Conservation (phyloP, 2,113 vertebrate species). For the Osmerus eperlanus region DNA sequence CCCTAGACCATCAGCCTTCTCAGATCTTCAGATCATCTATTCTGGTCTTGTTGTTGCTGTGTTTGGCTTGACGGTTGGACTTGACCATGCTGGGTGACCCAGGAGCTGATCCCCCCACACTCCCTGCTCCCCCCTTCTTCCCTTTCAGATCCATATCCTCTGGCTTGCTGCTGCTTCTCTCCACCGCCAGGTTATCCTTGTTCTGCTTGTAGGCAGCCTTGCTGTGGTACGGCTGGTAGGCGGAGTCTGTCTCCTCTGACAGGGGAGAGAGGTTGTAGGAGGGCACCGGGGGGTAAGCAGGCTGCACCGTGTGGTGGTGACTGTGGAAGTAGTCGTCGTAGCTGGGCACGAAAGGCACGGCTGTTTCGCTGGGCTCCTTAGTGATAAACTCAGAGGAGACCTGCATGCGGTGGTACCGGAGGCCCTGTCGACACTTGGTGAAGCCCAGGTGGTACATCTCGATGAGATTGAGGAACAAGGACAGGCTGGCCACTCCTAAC, state of each 20-base stretch:
- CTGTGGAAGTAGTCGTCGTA: conserved; percentile 66
- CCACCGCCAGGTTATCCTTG: conserved; percentile 71
- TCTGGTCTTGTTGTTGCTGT: conserved; percentile 69
- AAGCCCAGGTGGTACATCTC: conserved; percentile 81
- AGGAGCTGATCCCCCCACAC: conserved; percentile 44
- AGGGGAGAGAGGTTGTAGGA: conserved; percentile 61
- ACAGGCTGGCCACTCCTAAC: conserved; percentile 79
- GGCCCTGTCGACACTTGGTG: conserved; percentile 72
- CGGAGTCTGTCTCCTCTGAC: conserved; percentile 51
- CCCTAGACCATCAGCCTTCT: conserved; percentile 52
- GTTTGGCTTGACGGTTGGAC: conserved; percentile 55
- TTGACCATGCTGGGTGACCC: conserved; percentile 60
- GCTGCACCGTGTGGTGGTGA: conserved; percentile 37
- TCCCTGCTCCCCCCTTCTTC: conserved; percentile 42
- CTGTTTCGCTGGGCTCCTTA: conserved; percentile 39
- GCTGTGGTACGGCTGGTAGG: conserved; percentile 63
- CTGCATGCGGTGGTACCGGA: conserved; percentile 43
- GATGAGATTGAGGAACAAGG: conserved; percentile 80
- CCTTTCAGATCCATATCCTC: conserved; percentile 64
- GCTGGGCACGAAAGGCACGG: conserved; percentile 56
- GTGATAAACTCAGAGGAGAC: neutral
- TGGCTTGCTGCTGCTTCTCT: conserved; percentile 61
- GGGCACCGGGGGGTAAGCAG: conserved; percentile 53
- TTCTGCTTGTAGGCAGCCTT: conserved; percentile 74
- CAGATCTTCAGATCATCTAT: conserved; percentile 75